Evolutionary conservation across 2,888 invertebrate species (phyloP).

Genomic region (Drosophila cracens): DNA sequence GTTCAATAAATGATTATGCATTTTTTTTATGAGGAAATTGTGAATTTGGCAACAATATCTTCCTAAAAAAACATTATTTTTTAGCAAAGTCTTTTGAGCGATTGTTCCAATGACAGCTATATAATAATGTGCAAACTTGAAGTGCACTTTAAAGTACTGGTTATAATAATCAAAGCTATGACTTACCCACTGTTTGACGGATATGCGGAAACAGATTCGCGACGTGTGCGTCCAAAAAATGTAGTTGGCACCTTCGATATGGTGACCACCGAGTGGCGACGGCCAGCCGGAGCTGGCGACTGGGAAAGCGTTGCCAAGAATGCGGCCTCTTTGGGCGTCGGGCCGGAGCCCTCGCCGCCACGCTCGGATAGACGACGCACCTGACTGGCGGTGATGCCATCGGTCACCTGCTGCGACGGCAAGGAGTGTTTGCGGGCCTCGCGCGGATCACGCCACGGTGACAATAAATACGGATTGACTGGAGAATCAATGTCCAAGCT

Average conservation of each 20-base stretch:
- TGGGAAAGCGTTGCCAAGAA: slow-evolving; percentile 93
- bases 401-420: slow-evolving; percentile 93
- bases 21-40: too few species aligned
- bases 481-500: slow-evolving; percentile 92
- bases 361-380: slow-evolving; percentile 93
- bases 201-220: slow-evolving; percentile 93
- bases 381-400: slow-evolving; percentile 94
- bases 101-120: too few species aligned
- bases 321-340: slow-evolving; percentile 91
- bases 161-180: neutral
- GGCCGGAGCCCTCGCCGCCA: slow-evolving; percentile 90
- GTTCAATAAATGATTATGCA: too few species aligned
- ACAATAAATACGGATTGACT: slow-evolving; percentile 92
- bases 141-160: neutral
- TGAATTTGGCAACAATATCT: too few species aligned
- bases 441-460: slow-evolving; percentile 91
- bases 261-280: slow-evolving; percentile 94
- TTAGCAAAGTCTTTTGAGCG: too few species aligned
- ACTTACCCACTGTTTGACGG: slow-evolving; percentile 86
- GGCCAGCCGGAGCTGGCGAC: slow-evolving; percentile 90
- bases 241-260: slow-evolving; percentile 92
- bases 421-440: slow-evolving; percentile 92
- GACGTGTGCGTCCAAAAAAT: slow-evolving; percentile 91
- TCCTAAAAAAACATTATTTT: too few species aligned
- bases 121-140: neutral